These are phyloP conservation scores for Rhynchonycteris naso DNA, from an alignment of 2,797 vertebrate genomes.

Conservation along the genomic window DNA sequence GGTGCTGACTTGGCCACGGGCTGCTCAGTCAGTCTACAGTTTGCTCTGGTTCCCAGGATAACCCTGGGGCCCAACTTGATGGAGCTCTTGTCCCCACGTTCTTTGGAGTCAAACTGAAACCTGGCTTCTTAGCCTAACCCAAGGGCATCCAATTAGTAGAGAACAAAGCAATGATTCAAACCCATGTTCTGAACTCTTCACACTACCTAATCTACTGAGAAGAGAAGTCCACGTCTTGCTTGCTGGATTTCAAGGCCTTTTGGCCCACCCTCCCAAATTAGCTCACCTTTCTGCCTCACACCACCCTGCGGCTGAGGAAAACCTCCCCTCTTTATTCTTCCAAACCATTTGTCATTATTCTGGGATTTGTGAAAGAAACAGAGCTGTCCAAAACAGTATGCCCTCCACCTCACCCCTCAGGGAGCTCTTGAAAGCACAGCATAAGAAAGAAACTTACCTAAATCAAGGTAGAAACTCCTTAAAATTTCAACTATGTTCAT, in stretches of 20 bases:
- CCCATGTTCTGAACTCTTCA: background rate
- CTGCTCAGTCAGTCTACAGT: accelerated
- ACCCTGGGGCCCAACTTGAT: too few species aligned
- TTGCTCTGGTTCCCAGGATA: background rate
- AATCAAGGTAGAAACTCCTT: background rate
- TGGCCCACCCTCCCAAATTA: background rate
- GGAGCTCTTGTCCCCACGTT: background rate
- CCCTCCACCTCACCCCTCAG: background rate
- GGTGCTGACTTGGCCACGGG: background rate
- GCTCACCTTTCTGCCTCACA: background rate
- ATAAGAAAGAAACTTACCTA: background rate
- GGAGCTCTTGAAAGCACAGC: background rate
- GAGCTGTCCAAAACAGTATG: background rate
- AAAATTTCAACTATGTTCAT: background rate
- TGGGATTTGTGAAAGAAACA: background rate
- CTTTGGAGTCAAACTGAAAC: background rate
- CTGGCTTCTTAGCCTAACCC: background rate
- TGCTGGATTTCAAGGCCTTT: background rate
- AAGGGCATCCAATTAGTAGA: background rate
- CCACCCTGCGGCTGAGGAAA: background rate
- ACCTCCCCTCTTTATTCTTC: background rate
- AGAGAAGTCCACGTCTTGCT: background rate
- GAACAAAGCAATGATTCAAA: background rate
- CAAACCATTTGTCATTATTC: background rate
- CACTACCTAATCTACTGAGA: background rate